Evolutionary conservation across 2,888 invertebrate species (phyloP).

Genomic region (Cyclophora punctaria): DNA sequence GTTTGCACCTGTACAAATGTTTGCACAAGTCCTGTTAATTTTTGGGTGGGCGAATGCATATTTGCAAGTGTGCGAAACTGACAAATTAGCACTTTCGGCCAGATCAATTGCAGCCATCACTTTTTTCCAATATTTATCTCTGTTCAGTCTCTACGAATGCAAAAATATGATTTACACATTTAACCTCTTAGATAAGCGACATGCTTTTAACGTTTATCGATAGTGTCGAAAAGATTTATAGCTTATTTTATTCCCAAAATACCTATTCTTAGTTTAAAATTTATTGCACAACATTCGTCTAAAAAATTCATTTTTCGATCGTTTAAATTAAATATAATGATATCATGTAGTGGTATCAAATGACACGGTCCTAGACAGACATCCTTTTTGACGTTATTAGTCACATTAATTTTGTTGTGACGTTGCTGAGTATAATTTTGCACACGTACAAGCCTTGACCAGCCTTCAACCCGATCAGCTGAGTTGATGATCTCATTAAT

Average conservation of each 20-base stretch:
- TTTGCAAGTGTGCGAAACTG: slow-evolving; percentile 47
- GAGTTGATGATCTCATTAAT: slow-evolving; percentile 56
- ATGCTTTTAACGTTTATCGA: slow-evolving; percentile 34
- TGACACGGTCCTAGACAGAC: slow-evolving; percentile 7
- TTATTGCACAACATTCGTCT: slow-evolving; percentile 30
- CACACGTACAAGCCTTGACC: slow-evolving; percentile 51
- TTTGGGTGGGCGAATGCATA: slow-evolving; percentile 58
- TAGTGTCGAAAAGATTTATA: slow-evolving; percentile 31
- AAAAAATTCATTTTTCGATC: slow-evolving; percentile 11
- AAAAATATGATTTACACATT: slow-evolving; percentile 26
- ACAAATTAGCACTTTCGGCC: slow-evolving; percentile 57
- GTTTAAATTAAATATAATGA: slow-evolving; percentile 8
- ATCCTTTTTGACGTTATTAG: slow-evolving; percentile 9
- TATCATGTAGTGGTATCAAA: slow-evolving; percentile 1
- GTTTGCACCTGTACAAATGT: slow-evolving; percentile 57
- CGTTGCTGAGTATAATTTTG: slow-evolving; percentile 16
- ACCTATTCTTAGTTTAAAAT: slow-evolving; percentile 26
- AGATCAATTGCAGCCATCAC: slow-evolving; percentile 43
- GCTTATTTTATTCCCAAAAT: slow-evolving; percentile 19
- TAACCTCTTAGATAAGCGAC: slow-evolving; percentile 23
- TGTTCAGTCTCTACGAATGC: slow-evolving; percentile 24
- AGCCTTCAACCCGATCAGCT: slow-evolving; percentile 70
- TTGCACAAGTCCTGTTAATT: slow-evolving; percentile 31
- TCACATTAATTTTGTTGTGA: background rate
- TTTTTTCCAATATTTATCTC: slow-evolving; percentile 37